phyloP scores from a whole-genome alignment of 2,797 vertebrate genomes.

The Parotocinclus haroldoi region DNA sequence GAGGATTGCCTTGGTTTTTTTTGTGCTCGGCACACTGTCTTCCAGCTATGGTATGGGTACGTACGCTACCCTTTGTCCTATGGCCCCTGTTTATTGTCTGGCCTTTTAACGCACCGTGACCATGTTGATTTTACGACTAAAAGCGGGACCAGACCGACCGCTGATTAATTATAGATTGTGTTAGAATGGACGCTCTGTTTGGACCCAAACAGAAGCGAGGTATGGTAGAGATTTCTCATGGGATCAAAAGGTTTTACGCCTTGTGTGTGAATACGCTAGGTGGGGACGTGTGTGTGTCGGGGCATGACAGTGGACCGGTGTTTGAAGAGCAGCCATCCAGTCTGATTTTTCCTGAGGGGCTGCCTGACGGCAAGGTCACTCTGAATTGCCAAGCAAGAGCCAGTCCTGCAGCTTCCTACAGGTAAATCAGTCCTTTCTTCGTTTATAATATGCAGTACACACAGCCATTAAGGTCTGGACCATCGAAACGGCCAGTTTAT shows the following conservation, averaged over 20 bases:
- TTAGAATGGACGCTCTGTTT: slow-evolving; percentile 20
- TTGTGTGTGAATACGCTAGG: slow-evolving; percentile 59
- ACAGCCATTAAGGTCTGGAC: too few species aligned
- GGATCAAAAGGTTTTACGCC: neutral
- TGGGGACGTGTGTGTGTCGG: slow-evolving; percentile 73
- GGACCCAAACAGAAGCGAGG: too few species aligned
- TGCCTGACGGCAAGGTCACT: slow-evolving; percentile 85
- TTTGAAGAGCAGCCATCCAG: slow-evolving; percentile 91
- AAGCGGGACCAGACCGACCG: slow-evolving; percentile 38
- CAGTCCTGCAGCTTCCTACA: slow-evolving; percentile 86
- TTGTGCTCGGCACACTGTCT: slow-evolving; percentile 43
- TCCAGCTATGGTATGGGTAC: slow-evolving; percentile 50
- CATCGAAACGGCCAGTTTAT: too few species aligned
- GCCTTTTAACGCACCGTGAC: neutral
- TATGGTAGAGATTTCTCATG: too few species aligned
- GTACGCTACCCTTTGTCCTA: neutral
- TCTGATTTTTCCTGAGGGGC: slow-evolving; percentile 87
- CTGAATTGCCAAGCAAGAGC: slow-evolving; percentile 85
- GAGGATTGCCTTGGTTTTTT: slow-evolving; percentile 44
- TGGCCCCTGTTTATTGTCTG: neutral
- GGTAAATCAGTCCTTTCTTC: slow-evolving; percentile 61
- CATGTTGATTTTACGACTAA: too few species aligned
- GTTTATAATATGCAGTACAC: neutral
- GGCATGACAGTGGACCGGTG: slow-evolving; percentile 83
- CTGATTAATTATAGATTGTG: slow-evolving; percentile 55